A percentile compares a stretch with the other conserved stretches of the same genome.
Conservation (phyloP, 1,140 invertebrate genomes). For the Campodea augens region DNA sequence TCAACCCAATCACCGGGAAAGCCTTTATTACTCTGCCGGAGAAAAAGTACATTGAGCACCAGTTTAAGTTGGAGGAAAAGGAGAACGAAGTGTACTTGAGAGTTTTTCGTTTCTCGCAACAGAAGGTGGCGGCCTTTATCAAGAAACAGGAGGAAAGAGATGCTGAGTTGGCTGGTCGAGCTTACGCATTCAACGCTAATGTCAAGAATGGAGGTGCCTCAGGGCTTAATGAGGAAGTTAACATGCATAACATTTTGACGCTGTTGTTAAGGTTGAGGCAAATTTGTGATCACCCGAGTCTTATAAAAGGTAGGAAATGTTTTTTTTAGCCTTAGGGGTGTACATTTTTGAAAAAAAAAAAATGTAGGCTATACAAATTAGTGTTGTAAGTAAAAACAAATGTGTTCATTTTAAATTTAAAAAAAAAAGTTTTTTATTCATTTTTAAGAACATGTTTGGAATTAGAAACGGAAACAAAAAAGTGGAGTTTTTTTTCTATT, state of each 20-base stretch:
- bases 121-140: slow-evolving; percentile 23
- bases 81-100: slow-evolving; percentile 51
- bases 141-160: slow-evolving; percentile 20
- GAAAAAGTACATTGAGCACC: slow-evolving; percentile 33
- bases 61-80: slow-evolving; percentile 38
- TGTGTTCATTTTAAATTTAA: too few species aligned
- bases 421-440: background rate
- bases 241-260: slow-evolving; percentile 56
- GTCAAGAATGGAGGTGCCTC: slow-evolving; percentile 31
- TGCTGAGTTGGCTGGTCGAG: slow-evolving; percentile 2
- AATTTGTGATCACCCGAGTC: slow-evolving; percentile 67
- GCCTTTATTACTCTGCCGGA: slow-evolving; percentile 38
- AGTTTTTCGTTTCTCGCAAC: slow-evolving; percentile 23
- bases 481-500: too few species aligned
- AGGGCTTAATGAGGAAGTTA: slow-evolving; percentile 31
- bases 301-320: slow-evolving; percentile 37
- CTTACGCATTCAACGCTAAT: too few species aligned
- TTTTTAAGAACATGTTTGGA: background rate
- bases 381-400: too few species aligned
- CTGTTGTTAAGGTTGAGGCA: slow-evolving; percentile 65
- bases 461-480: background rate
- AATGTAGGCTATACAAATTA: background rate
- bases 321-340: background rate
- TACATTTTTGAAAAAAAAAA: background rate
- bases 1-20: slow-evolving; percentile 33